Evolutionary conservation across 2,797 vertebrate species (phyloP), one percentile per base, ranked within the genome.

Genomic region (Acomys russatus): DNA sequence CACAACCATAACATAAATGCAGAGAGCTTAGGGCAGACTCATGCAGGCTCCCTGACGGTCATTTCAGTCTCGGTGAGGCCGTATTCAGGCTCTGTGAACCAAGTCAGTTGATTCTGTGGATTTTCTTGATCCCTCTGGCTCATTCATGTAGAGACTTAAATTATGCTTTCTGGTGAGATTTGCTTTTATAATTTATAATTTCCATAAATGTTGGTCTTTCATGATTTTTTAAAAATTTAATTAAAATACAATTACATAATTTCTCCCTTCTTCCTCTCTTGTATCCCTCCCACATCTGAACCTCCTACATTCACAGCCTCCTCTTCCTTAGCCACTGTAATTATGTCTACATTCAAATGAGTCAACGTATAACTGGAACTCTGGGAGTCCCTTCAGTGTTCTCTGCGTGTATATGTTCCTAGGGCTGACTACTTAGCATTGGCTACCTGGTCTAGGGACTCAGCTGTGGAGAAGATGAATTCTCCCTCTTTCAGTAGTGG

Each of bases 181-280:
- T 64, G 25, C 22, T 82, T 87, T 85, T 92, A 22, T 80, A 76
- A 82, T n/a, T 30, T 14, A 90, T 56, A 76, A 93, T 85, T 78
- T 94, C 71, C 73, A 80, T 77, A 91, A 90, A 64, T 80, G 3
- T 74, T 88, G 18, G 3, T 64, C 77, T 61, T 96, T 71, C 35
- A 35, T 35, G 18, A 35, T 77, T 90, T 49, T 33, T 44, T 44
- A 44, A 44, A 44, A 3, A 78, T 68, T 76, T 68, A 93, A 77
- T 0, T 79, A 56, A 79, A 79, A 56, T 56, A n/a, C 17, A n/a
- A n/a, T 56, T n/a, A 56, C 15, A 51, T n/a, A 79, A 79, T 56
- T 56, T 78, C 18, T 22, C 51, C 17, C 17, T 78, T 79, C 77
- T 9, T 11, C 30, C 51, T 51, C 0, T 2, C 4, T 56, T 17